A percentile compares a stretch with the other conserved stretches of the same genome.
Conservation (phyloP, 2,888 invertebrate species). For the Epicampocera succincta region DNA sequence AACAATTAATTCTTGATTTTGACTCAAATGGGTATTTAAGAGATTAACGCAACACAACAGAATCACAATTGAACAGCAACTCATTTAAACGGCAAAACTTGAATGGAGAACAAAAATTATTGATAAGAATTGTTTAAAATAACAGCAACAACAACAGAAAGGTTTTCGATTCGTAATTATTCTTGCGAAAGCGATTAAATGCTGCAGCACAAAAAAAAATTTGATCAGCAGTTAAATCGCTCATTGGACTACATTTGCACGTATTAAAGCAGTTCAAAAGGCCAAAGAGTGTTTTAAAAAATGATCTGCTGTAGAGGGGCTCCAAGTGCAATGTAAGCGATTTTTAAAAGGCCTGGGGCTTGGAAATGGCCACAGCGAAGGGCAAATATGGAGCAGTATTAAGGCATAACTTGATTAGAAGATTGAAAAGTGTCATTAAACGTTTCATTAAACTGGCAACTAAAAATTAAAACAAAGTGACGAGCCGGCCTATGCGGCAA, state of each 20-base stretch:
- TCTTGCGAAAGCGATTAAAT: conserved; percentile 32
- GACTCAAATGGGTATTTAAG: conserved; percentile 31
- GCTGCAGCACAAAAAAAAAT: not conserved
- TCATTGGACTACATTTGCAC: conserved; percentile 33
- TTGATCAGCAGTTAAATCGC: conserved; percentile 10
- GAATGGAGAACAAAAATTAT: conserved; percentile 8
- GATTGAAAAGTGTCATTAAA: no score
- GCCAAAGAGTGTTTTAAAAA: not conserved
- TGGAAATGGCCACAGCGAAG: not conserved
- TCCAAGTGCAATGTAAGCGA: conserved; percentile 9
- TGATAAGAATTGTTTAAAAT: conserved; percentile 30
- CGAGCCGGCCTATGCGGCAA: no score
- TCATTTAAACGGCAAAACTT: conserved; percentile 43
- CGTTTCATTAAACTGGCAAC: no score
- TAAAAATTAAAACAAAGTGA: no score
- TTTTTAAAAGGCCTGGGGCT: not conserved
- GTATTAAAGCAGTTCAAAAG: conserved; percentile 3
- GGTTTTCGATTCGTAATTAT: conserved; percentile 7
- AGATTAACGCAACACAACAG: conserved; percentile 4
- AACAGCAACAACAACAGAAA: not conserved
- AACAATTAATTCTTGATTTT: conserved; percentile 39
- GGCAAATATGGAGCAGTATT: not conserved
- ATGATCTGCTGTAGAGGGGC: conserved; percentile 15
- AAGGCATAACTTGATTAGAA: not conserved
- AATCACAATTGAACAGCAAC: conserved; percentile 2